These are phyloP conservation scores for Aeoliscus strigatus DNA, from an alignment of 2,797 vertebrate species.

Conservation along the genomic window DNA sequence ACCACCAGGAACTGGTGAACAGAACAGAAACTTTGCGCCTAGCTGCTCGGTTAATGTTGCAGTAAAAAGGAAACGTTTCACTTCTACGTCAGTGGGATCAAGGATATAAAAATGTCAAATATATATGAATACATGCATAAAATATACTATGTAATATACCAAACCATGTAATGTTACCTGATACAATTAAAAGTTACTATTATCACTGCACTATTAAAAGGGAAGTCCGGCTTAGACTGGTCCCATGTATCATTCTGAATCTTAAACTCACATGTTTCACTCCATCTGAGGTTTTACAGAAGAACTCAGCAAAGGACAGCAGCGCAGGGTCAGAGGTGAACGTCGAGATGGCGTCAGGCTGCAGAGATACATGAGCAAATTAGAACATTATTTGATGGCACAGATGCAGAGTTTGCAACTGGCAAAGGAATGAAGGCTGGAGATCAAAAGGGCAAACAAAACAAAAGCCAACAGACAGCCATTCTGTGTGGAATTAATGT, in stretches of 20 bases:
- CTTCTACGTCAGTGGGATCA: too few relatives aligned
- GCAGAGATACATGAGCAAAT: slow-evolving; percentile 3
- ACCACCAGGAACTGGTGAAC: too few relatives aligned
- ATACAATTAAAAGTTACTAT: too few relatives aligned
- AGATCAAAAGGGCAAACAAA: neutral
- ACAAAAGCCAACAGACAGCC: slow-evolving; percentile 11
- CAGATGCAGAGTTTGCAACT: neutral
- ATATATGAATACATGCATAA: too few relatives aligned
- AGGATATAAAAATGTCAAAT: too few relatives aligned
- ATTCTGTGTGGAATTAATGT: neutral
- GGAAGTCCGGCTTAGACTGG: neutral
- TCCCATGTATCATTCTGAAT: neutral
- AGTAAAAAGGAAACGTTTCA: too few relatives aligned
- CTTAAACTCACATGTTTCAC: slow-evolving; percentile 81
- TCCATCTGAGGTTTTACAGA: slow-evolving; percentile 86
- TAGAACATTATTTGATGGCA: neutral
- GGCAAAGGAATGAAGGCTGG: neutral
- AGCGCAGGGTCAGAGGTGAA: slow-evolving; percentile 94
- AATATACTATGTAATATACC: too few relatives aligned
- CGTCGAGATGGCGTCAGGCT: slow-evolving; percentile 94
- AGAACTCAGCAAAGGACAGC: slow-evolving; percentile 92
- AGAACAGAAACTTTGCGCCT: too few relatives aligned
- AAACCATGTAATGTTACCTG: too few relatives aligned
- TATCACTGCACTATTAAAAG: neutral
- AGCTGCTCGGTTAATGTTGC: too few relatives aligned